Conservation (phyloP, 2,113 vertebrate species). For the Nipponia nippon region DNA sequence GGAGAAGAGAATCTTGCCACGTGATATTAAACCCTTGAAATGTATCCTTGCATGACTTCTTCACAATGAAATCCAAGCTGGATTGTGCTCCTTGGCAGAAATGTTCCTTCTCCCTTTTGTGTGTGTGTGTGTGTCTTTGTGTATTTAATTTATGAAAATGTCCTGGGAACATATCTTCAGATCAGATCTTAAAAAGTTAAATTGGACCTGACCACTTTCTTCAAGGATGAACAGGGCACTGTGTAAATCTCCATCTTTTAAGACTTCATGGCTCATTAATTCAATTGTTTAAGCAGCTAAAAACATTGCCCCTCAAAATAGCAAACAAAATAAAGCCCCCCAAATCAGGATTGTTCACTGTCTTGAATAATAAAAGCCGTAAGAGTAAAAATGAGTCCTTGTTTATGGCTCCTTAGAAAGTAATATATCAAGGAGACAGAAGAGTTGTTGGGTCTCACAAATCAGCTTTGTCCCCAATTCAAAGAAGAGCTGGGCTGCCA, state of each 20-base stretch:
- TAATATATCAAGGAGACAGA: background rate
- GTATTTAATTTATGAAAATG: background rate
- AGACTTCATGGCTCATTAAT: background rate
- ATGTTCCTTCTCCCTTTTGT: background rate
- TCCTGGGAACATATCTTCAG: background rate
- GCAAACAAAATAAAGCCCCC: background rate
- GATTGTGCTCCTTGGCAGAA: background rate
- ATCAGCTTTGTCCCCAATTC: background rate
- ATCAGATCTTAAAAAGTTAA: background rate
- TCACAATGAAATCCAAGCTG: background rate
- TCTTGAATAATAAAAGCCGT: background rate
- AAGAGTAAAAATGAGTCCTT: background rate
- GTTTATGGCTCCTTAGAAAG: background rate
- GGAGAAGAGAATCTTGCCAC: background rate
- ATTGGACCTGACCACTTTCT: background rate
- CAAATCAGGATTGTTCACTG: background rate
- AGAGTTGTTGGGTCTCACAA: background rate
- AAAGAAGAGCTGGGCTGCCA: background rate
- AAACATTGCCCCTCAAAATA: background rate
- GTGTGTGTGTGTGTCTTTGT: background rate
- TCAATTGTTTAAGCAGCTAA: background rate
- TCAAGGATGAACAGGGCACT: background rate
- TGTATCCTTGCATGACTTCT: background rate
- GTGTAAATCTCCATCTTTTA: background rate
- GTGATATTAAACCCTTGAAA: background rate